Conservation (phyloP, 2,113 vertebrate genomes). For the Pelmatolapia mariae region DNA sequence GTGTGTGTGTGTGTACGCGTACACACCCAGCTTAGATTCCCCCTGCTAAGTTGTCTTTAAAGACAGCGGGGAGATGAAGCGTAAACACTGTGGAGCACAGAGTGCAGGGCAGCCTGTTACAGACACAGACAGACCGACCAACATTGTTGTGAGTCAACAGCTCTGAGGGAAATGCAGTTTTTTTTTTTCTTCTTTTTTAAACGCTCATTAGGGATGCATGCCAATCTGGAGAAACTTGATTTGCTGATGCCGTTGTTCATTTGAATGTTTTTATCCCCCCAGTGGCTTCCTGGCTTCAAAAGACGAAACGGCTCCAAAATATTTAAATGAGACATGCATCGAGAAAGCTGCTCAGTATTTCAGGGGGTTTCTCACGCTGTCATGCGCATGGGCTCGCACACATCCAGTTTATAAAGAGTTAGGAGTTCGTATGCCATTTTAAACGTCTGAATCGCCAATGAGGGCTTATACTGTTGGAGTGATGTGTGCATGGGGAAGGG, state of each 20-base stretch:
- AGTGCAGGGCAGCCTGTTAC: conserved; percentile 55
- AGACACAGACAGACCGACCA: conserved; percentile 27
- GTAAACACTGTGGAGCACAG: conserved; percentile 46
- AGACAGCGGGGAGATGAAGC: conserved; percentile 59
- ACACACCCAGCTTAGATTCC: conserved; percentile 36
- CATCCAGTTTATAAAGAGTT: not conserved
- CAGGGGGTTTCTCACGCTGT: not conserved
- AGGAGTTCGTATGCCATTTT: not conserved
- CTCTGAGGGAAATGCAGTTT: conserved; percentile 26
- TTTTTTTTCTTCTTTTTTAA: not conserved
- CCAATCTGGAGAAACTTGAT: conserved; percentile 56
- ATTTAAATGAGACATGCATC: conserved; percentile 26
- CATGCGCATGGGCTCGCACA: not conserved
- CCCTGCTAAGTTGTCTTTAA: conserved; percentile 64
- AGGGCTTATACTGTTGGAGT: not conserved
- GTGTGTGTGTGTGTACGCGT: not conserved
- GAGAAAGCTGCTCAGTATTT: not conserved
- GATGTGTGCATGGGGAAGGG: conserved; percentile 19
- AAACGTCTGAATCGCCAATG: not conserved
- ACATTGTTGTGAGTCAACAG: conserved; percentile 47
- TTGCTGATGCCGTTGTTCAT: conserved; percentile 59
- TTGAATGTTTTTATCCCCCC: conserved; percentile 41
- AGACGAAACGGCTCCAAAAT: conserved; percentile 27
- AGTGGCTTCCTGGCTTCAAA: conserved; percentile 32
- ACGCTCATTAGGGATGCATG: conserved; percentile 59